Evolutionary conservation across 2,797 vertebrate species (phyloP), one percentile per base, ranked within the genome.

Genomic region (Scolopax rusticola): DNA sequence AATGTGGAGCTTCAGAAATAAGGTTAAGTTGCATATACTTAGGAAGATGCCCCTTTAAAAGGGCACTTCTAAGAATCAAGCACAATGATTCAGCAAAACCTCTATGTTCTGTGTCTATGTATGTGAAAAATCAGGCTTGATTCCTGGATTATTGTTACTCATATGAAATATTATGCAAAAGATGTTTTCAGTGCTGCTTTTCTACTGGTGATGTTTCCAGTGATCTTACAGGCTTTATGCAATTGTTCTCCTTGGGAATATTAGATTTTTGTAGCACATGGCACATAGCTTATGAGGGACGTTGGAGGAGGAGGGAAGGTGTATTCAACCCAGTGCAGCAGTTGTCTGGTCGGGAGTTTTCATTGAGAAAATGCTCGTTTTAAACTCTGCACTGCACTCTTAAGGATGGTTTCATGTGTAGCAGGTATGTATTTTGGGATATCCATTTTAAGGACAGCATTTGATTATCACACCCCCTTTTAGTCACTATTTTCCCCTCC

Each of bases 11-110:
- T 84, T 84, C 20, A 73, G 74, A 90, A 90, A 75, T 78, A 76
- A 88, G 59, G 40, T 77, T 91, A 81, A 78, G 38, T 45, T n/a
- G 9, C 36, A 32, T 20, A n/a, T 54, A 6, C 53, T 90, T 69
- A 65, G 54, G 51, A 70, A 65, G 28, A 83, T 33, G 5, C 2
- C 20, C 17, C 41, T 75, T 68, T 78, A 65, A 93, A 87, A 61
- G 23, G 40, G 9, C 43, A 59, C 21, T 64, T 91, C 24, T 61
- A 84, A 84, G 61, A 90, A 86, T 75, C 24, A 38, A 71, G 18
- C n/a, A 75, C 48, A 87, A 6, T 74, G 89, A 95, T 84, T 92
- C 86, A 93, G 85, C 74, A 89, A 89, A 91, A 84, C 12, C 19
- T 79, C 30, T 78, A 0, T 28, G 38, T 69, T 82, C 82, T 88